Evolutionary conservation across 2,113 vertebrate genomes (phyloP), one percentile per base, ranked within the genome.

Genomic region (Xerus inauris): DNA sequence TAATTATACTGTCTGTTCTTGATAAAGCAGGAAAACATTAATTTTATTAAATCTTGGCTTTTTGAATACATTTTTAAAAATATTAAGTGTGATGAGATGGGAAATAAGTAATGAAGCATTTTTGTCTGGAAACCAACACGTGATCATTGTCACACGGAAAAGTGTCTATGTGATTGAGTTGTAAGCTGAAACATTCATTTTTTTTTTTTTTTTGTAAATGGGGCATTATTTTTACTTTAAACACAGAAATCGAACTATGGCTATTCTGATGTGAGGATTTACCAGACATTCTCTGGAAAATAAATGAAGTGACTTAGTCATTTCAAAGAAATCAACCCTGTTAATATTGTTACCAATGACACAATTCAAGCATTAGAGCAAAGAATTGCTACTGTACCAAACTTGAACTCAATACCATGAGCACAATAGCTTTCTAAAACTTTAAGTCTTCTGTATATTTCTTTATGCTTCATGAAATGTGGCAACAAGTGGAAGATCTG

Each of bases 201-300:
- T 84, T 86, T 64, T 47, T 69, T 54, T 17, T 17, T 16, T 17
- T n/a, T n/a, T n/a, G n/a, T n/a, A 28, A 1, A 42, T 59, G 19
- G 49, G 72, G 83, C 13, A 47, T 86, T 51, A 81, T 92, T 82
- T 93, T 82, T 89, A 90, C 71, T 83, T 82, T 89, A 89, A 86
- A 22, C 47, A 82, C 22, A 59, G 19, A 62, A 82, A 94, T 13
- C 64, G 62, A 89, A 83, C 22, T 65, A 42, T 42, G n/a, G 40
- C 32, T 88, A 67, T 95, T 82, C 22, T 86, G 45, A 85, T 35
- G 89, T 19, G 6, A 81, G 35, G 38, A 73, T 81, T 94, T 84
- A 95, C 82, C 24, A 69, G 32, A 69, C 12, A 76, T 65, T 90
- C 24, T 95, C 54, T 45, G 79, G 54, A 57, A 91, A 73, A 79